Evolutionary conservation across 2,888 invertebrate species (phyloP), one percentile per base, ranked within the genome.

Genomic region (Strigamia maritima): DNA sequence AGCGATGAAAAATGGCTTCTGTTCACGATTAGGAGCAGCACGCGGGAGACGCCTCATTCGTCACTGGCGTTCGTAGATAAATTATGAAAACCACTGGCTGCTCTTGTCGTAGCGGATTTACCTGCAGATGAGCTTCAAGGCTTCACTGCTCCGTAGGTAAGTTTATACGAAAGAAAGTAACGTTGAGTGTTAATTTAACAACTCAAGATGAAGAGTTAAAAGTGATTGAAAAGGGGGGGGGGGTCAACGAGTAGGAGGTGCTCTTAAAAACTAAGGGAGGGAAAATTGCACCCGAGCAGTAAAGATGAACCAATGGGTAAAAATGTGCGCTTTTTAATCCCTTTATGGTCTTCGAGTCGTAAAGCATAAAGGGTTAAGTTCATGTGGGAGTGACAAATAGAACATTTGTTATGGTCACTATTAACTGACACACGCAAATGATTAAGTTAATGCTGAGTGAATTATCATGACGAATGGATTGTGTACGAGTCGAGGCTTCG

Each of bases 1-100:
- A 40, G 75, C 38, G 38, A 40, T 78, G 78, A 78, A 78, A 78
- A 78, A 78, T 78, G 78, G 31, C 65, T 60, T 40, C 44, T 28
- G 65, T 60, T 28, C 49, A 31, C 78, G 54, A 78, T 78, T 65
- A 60, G 78, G 65, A 65, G 35, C 35, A 49, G 65, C 60, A 28
- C 26, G 60, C 31, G 44, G 40, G 78, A 60, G 78, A 60, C 78
- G 78, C 60, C 60, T 44, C 78, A 78, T 78, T 78, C 78, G 78
- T 78, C 78, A 78, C 78, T 24, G 38, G 60, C 60, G 65, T 31
- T 65, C 75, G 65, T 65, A 78, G 78, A 78, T 78, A 78, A 78
- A 78, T 78, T 78, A 78, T 78, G 78, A 78, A 78, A 78, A 78
- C 78, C 24, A 78, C 78, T 22, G 35, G 44, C 70, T 70, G 70